These are phyloP conservation scores for Heliothis peltigera DNA, from an alignment of 2,888 invertebrate genomes.

Conservation along the genomic window DNA sequence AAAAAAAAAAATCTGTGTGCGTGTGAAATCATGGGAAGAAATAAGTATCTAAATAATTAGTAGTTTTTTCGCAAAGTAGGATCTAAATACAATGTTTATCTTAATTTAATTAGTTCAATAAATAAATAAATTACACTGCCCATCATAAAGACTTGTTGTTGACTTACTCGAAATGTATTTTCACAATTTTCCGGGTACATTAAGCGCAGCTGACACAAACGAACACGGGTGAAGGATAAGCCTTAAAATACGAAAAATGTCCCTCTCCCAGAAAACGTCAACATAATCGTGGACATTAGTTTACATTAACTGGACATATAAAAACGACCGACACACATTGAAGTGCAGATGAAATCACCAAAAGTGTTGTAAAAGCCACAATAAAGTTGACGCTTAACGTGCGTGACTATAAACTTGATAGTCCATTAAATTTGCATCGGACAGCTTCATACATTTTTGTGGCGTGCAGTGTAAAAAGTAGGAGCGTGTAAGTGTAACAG, in stretches of 20 bases:
- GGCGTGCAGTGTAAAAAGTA: conserved; percentile 48
- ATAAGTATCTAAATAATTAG: no score
- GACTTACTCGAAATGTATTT: conserved; percentile 4
- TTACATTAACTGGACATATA: conserved; percentile 58
- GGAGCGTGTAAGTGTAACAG: conserved; percentile 43
- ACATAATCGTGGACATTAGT: conserved; percentile 55
- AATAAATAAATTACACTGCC: not conserved
- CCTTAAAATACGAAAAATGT: conserved; percentile 46
- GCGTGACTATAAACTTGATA: conserved; percentile 73
- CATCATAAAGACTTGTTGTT: not conserved
- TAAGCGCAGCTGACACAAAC: conserved; percentile 28
- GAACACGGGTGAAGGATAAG: conserved; percentile 41
- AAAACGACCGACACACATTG: conserved; percentile 48
- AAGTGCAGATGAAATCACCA: conserved; percentile 55
- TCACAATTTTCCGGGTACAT: conserved; percentile 28
- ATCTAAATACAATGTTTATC: no score
- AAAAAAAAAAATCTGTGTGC: no score
- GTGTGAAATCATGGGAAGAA: no score
- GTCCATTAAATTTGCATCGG: conserved; percentile 76
- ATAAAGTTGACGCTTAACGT: conserved; percentile 69
- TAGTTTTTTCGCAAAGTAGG: no score
- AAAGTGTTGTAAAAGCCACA: conserved; percentile 58
- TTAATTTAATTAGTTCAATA: not conserved
- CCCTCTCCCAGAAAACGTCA: conserved; percentile 48
- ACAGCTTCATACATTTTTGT: conserved; percentile 70